Evolutionary conservation across 2,797 vertebrate genomes (phyloP), one percentile per base, ranked within the genome.

Genomic region (Nannoperca australis): DNA sequence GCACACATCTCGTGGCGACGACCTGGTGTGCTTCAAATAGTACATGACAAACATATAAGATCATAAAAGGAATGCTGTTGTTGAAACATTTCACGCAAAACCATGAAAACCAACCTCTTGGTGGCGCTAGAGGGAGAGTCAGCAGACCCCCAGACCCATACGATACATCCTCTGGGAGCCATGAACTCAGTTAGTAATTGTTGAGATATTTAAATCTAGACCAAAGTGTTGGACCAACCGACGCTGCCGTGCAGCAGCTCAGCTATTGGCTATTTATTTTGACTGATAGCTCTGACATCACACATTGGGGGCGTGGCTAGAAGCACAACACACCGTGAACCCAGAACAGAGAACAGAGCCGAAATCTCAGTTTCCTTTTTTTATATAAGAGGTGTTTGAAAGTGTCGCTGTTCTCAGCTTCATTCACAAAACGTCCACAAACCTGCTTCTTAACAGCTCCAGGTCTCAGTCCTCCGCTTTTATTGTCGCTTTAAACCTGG

Each of bases 371-470:
- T 27, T 27, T 27, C 2, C 24, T 27, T 27, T 27, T 27, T 27
- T 27, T 27, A 27, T 27, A 27, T 22, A 60, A 40, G 38, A 62
- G 36, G 22, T 34, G 34, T 38, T 34, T 17, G 64, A 40, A 61
- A 53, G 34, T 24, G 63, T 47, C 0, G 5, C 54, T 62, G 64
- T 61, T 7, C 47, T 54, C 12, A 13, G 24, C 27, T 70, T 66
- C 22, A 30, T 53, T 71, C 61, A 84, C 54, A 49, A 71, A 76
- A 66, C 17, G 36, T 59, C 44, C 32, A 27, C 20, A 22, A 47
- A 27, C 24, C 56, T 14, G 70, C 73, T 62, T 75, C 55, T 50
- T 66, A 70, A 67, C 79, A 82, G 71, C 79, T 85, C 45, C 62
- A 47, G 12, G 36, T 17, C 59, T 50, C 49, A 12, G 42, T 53